phyloP scores from a whole-genome alignment of 2,797 vertebrate genomes.

The Acanthornis magna region DNA sequence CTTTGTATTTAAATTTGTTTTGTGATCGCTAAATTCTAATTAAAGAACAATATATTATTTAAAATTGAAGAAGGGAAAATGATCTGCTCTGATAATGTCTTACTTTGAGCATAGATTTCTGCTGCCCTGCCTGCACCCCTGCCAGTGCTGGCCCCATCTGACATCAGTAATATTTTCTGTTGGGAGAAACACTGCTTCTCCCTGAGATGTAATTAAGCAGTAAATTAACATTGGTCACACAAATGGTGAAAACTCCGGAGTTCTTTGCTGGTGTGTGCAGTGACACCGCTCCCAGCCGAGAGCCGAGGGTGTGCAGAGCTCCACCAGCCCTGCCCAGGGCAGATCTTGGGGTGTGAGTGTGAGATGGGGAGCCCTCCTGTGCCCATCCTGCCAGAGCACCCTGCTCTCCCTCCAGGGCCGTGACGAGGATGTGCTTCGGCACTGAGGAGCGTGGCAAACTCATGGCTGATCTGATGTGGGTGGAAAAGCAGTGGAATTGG shows the following conservation, averaged over 20 bases:
- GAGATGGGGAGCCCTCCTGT: neutral
- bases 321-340: rapidly evolving
- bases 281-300: neutral
- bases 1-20: neutral
- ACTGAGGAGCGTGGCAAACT: neutral
- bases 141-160: neutral
- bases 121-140: neutral
- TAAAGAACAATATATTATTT: neutral
- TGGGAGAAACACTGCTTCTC: neutral
- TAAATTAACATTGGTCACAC: rapidly evolving
- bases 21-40: neutral
- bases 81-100: neutral
- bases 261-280: neutral
- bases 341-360: rapidly evolving
- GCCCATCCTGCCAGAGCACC: neutral
- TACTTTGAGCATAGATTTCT: neutral
- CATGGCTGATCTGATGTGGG: neutral
- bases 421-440: rapidly evolving
- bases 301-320: rapidly evolving
- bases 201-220: neutral
- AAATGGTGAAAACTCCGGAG: rapidly evolving
- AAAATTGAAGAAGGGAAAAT: neutral
- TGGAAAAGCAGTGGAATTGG: neutral
- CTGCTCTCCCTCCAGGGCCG: rapidly evolving
- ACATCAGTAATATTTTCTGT: neutral